Evolutionary conservation across 2,888 invertebrate genomes (phyloP).

Genomic region (Diabrotica balteata): DNA sequence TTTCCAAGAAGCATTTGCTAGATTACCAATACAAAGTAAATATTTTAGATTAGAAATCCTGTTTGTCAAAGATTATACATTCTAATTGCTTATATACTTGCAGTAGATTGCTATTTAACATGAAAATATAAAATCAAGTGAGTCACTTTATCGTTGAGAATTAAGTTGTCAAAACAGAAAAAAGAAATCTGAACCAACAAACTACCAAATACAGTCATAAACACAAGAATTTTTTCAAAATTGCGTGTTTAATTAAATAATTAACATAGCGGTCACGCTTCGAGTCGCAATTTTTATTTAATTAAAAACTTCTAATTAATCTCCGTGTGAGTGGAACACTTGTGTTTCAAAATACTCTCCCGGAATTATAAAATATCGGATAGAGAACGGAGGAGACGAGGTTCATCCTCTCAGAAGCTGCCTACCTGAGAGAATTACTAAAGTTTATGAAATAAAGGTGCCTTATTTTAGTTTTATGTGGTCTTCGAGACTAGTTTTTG

Average conservation of each 20-base stretch:
- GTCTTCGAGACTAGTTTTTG: not conserved
- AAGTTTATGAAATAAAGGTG: constrained; percentile 5
- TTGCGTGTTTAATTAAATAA: constrained; percentile 30
- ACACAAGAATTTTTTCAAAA: constrained; percentile 3
- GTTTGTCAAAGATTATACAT: too few species aligned
- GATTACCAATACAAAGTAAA: too few species aligned
- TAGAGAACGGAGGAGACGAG: not conserved
- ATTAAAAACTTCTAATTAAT: constrained; percentile 55
- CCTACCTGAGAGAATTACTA: constrained; percentile 11
- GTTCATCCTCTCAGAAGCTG: not conserved
- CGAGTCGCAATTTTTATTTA: constrained; percentile 48
- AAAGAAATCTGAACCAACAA: too few species aligned
- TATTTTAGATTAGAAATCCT: too few species aligned
- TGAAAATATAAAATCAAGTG: too few species aligned
- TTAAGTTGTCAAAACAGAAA: too few species aligned
- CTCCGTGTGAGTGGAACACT: constrained; percentile 46
- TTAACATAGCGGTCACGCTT: constrained; percentile 44
- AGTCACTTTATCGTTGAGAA: too few species aligned
- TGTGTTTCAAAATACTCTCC: constrained; percentile 34
- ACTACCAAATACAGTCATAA: too few species aligned
- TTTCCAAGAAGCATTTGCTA: too few species aligned
- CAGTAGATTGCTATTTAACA: too few species aligned
- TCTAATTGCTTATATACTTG: too few species aligned
- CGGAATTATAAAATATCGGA: constrained; percentile 47
- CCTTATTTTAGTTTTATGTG: constrained; percentile 5